Evolutionary conservation across 2,888 invertebrate species (phyloP).

Genomic region (Gandaritis pyraliata): DNA sequence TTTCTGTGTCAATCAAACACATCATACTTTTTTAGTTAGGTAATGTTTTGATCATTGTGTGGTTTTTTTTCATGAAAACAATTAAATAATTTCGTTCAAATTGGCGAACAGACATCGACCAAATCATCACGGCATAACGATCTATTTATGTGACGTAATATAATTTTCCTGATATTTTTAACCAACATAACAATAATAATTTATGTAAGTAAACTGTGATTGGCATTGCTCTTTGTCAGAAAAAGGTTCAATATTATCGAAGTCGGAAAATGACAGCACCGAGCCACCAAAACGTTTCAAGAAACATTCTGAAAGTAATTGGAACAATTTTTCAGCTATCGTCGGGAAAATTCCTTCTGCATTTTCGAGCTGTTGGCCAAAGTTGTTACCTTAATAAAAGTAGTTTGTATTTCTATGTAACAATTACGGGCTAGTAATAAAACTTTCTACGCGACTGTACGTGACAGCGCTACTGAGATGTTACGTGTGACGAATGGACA

Average conservation of each 20-base stretch:
- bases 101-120: no score
- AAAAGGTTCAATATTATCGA: slow-evolving; percentile 55
- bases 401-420: slow-evolving; percentile 59
- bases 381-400: slow-evolving; percentile 42
- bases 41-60: no score
- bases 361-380: slow-evolving; percentile 42
- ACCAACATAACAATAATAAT: no score
- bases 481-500: slow-evolving; percentile 76
- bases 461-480: slow-evolving; percentile 68
- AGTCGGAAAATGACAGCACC: slow-evolving; percentile 48
- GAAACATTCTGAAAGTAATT: slow-evolving; percentile 42
- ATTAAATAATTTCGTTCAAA: no score
- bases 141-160: no score
- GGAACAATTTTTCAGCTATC: slow-evolving; percentile 38
- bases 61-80: no score
- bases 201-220: slow-evolving; percentile 32
- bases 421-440: slow-evolving; percentile 72
- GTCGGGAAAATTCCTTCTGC: slow-evolving; percentile 34
- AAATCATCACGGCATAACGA: no score
- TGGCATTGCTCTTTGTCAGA: slow-evolving; percentile 59
- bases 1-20: neutral
- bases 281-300: slow-evolving; percentile 36
- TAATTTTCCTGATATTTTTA: no score
- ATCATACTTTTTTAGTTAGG: no score
- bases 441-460: slow-evolving; percentile 67